phyloP scores from a whole-genome alignment of 2,888 invertebrate species.

The Sthenelais limicola region DNA sequence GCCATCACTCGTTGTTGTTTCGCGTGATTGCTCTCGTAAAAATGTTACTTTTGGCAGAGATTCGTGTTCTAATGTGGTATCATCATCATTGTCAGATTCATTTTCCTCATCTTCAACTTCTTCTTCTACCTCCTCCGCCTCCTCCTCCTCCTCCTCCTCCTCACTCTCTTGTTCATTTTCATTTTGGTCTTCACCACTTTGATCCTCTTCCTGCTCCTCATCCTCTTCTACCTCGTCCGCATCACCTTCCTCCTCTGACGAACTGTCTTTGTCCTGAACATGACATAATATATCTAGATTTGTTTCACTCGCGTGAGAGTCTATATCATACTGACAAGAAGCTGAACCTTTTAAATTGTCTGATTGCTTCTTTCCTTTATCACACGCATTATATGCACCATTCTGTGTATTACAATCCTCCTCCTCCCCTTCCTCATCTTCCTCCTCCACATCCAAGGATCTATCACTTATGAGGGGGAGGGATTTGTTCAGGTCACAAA shows the following conservation, averaged over 20 bases:
- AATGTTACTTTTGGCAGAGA: too few species aligned
- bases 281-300: too few species aligned
- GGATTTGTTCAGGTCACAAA: not conserved
- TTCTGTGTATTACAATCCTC: not conserved
- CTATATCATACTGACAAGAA: too few species aligned
- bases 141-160: constrained; percentile 90
- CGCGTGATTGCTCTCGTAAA: too few species aligned
- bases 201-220: constrained; percentile 3
- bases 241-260: constrained; percentile 5
- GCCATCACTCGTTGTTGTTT: not conserved
- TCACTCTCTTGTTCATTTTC: constrained; percentile 70
- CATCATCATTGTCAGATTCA: not conserved
- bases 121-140: constrained; percentile 75
- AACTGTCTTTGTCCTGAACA: not conserved
- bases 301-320: too few species aligned
- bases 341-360: too few species aligned
- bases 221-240: not conserved
- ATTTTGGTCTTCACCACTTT: not conserved
- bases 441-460: too few species aligned
- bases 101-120: constrained; percentile 11
- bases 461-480: too few species aligned
- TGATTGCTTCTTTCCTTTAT: too few species aligned
- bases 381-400: too few species aligned
- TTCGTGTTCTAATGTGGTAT: not conserved
- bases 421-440: constrained; percentile 19